A percentile compares a stretch with the other conserved stretches of the same genome.
Evolutionary conservation across 2,888 invertebrate genomes (phyloP).

Genomic region (Dorcus hopei): DNA sequence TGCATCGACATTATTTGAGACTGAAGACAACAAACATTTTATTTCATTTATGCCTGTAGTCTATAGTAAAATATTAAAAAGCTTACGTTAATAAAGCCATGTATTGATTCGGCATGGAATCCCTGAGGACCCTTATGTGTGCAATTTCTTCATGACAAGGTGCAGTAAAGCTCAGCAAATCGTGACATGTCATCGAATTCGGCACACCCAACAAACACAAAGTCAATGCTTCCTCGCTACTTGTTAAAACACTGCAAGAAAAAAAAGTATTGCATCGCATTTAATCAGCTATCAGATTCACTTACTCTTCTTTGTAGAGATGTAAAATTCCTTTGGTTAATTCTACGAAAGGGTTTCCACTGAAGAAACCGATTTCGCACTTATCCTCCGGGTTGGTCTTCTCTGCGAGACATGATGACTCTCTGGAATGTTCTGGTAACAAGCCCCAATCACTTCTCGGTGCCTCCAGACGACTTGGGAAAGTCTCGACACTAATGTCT

Average conservation of each 20-base stretch:
- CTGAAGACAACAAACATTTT: too few species aligned
- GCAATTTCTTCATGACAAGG: conserved; percentile 89
- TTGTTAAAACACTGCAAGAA: conserved; percentile 40
- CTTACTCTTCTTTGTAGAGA: conserved; percentile 94
- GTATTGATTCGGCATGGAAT: conserved; percentile 92
- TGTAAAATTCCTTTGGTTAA: conserved; percentile 95
- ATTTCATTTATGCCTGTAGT: too few species aligned
- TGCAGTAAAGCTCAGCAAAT: conserved; percentile 89
- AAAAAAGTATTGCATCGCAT: neutral
- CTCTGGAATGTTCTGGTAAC: conserved; percentile 62
- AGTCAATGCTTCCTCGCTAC: conserved; percentile 68
- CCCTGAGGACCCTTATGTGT: conserved; percentile 86
- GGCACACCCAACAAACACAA: conserved; percentile 89
- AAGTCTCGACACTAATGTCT: conserved; percentile 77
- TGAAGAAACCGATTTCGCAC: conserved; percentile 75
- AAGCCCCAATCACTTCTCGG: conserved; percentile 54
- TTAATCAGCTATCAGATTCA: neutral
- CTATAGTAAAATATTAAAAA: too few species aligned
- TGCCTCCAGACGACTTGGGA: conserved; percentile 62
- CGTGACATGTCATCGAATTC: conserved; percentile 86
- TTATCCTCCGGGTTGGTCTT: conserved; percentile 37
- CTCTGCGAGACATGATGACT: conserved; percentile 41
- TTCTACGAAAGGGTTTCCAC: conserved; percentile 96
- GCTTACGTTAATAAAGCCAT: conserved; percentile 91
- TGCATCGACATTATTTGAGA: too few species aligned